Conservation (phyloP, 2,888 invertebrate species). For the Mongoloraphidia duomilia region DNA sequence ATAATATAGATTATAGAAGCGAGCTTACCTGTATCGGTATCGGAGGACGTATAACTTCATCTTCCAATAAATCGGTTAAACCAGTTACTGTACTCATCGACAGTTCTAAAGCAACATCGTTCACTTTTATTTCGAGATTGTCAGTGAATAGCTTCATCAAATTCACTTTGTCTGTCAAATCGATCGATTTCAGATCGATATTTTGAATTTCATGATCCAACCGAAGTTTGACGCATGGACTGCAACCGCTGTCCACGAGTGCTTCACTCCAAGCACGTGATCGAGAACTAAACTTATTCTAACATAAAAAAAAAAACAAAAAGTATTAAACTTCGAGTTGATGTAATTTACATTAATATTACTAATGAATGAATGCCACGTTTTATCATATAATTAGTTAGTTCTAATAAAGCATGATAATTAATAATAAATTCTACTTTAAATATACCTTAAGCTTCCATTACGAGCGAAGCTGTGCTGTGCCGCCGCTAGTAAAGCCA, state of each 20-base stretch:
- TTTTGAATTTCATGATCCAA: constrained; percentile 41
- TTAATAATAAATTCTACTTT: too few species aligned
- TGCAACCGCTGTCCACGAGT: constrained; percentile 31
- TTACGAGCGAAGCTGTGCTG: too few species aligned
- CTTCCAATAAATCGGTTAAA: constrained; percentile 71
- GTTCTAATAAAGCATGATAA: too few species aligned
- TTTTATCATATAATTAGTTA: too few species aligned
- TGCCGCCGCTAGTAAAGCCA: too few species aligned
- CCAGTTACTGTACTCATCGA: constrained; percentile 73
- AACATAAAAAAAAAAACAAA: constrained; percentile 19
- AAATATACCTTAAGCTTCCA: too few species aligned
- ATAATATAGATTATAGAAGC: background rate
- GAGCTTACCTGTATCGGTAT: constrained; percentile 61
- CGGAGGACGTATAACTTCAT: constrained; percentile 67
- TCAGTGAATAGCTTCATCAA: constrained; percentile 33
- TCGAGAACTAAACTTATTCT: constrained; percentile 72
- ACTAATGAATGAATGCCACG: background rate
- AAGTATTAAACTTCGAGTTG: constrained; percentile 5
- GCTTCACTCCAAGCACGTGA: constrained; percentile 70
- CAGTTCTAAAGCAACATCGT: constrained; percentile 50
- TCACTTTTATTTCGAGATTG: constrained; percentile 46
- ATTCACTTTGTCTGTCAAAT: constrained; percentile 30
- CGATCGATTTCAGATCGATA: constrained; percentile 21
- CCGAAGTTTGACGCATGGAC: constrained; percentile 42
- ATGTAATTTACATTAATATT: constrained; percentile 1